Conservation (phyloP, 2,888 invertebrate species). For the Pecten maximus region DNA sequence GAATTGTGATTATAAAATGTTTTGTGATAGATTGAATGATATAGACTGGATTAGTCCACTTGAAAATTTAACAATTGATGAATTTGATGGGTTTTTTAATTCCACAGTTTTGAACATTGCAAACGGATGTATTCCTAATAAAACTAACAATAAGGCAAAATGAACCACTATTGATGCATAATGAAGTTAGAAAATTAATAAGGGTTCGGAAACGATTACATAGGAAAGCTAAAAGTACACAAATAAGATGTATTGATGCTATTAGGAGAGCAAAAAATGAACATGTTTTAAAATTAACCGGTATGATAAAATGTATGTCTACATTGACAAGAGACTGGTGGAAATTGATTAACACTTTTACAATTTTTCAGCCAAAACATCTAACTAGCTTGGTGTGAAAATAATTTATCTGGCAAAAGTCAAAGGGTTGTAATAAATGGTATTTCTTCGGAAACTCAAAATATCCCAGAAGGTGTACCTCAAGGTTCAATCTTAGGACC, state of each 20-base stretch:
- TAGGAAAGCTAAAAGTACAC: too few species aligned
- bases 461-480: too few species aligned
- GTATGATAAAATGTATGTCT: background rate
- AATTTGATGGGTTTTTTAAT: background rate
- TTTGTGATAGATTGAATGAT: background rate
- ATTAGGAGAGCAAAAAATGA: background rate
- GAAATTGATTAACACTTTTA: background rate
- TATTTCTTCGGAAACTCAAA: too few species aligned
- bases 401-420: too few species aligned
- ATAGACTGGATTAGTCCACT: background rate
- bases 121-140: background rate
- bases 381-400: too few species aligned
- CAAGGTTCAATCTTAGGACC: too few species aligned
- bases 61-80: too few species aligned
- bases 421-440: too few species aligned
- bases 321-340: background rate
- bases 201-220: background rate
- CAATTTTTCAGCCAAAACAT: background rate
- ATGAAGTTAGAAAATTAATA: background rate
- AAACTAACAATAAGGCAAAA: background rate
- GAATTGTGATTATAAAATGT: background rate
- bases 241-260: background rate
- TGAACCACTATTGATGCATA: background rate
- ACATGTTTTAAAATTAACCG: too few species aligned
- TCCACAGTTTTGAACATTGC: background rate